These are phyloP conservation scores for Poecilia latipinna DNA, from an alignment of 2,113 vertebrate genomes.

Conservation along the genomic window DNA sequence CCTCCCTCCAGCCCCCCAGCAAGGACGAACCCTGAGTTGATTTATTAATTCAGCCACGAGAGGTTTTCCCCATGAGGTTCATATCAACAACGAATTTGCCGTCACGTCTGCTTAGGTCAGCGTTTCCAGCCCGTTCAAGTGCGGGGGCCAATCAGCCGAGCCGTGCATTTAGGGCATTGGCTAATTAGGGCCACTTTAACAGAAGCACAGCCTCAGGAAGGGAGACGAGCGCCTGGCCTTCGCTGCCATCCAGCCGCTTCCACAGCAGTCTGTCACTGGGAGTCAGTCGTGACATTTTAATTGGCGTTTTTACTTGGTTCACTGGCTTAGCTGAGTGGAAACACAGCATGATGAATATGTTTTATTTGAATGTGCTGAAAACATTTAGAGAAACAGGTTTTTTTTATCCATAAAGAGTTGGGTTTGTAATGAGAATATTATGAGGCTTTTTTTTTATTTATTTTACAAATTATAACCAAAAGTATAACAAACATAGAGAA, in stretches of 20 bases:
- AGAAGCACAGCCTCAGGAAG: conserved; percentile 12
- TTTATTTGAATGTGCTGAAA: background rate
- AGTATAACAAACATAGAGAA: background rate
- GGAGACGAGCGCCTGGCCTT: conserved; percentile 30
- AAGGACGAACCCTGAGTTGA: conserved; percentile 40
- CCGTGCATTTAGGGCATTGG: conserved; percentile 48
- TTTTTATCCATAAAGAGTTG: no score
- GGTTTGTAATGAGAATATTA: background rate
- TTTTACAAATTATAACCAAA: no score
- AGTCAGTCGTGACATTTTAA: conserved; percentile 40
- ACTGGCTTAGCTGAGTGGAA: background rate
- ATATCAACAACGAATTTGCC: conserved; percentile 23
- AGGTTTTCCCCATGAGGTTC: conserved; percentile 24
- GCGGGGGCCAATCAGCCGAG: conserved; percentile 16
- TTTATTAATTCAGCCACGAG: conserved; percentile 56
- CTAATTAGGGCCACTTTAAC: conserved; percentile 62
- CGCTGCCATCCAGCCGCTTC: conserved; percentile 22
- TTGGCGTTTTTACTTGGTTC: conserved; percentile 22
- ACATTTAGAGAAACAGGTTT: background rate
- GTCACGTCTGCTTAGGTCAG: conserved; percentile 38
- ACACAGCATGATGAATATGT: conserved; percentile 4
- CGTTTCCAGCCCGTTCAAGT: conserved; percentile 27
- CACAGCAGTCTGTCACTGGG: conserved; percentile 23
- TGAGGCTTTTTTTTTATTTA: no score
- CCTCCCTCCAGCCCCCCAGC: conserved; percentile 22